Percentiles rank a stretch among this genome's conserved stretches.
Conservation (phyloP, 2,113 vertebrate species). For the Turnix velox region DNA sequence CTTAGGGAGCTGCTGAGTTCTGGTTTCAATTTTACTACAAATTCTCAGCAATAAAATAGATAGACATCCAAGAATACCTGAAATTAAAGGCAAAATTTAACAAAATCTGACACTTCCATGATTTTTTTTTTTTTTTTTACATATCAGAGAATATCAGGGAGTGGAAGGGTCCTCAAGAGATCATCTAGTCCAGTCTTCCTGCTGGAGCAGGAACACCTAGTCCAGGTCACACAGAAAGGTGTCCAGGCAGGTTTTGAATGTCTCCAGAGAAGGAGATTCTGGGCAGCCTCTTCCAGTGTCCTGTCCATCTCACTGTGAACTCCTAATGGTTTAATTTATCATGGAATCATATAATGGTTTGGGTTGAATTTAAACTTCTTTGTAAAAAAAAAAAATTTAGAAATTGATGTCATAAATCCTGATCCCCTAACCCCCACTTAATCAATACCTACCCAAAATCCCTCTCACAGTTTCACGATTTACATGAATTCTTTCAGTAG, state of each 20-base stretch:
- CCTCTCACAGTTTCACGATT: background rate
- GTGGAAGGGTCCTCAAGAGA: no score
- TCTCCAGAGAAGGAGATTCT: no score
- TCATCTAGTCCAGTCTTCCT: no score
- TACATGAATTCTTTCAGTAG: background rate
- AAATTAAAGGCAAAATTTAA: background rate
- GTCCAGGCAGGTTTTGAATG: no score
- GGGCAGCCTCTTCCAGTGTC: no score
- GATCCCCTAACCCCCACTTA: background rate
- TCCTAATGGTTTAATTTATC: background rate
- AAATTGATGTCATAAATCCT: background rate
- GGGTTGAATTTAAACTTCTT: background rate
- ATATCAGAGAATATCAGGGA: no score
- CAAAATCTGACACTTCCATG: accelerated
- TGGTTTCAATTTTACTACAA: background rate
- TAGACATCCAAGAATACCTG: background rate
- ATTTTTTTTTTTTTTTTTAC: background rate
- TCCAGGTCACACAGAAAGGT: no score
- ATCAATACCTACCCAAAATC: background rate
- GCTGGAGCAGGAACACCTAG: no score
- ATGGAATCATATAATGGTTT: background rate
- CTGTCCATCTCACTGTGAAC: no score
- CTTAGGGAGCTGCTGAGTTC: background rate
- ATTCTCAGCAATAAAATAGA: background rate
- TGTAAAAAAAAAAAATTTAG: background rate